Percentiles rank a stretch among this genome's conserved stretches.
Conservation (phyloP, 2,113 vertebrate genomes). For the Sturnira hondurensis region DNA sequence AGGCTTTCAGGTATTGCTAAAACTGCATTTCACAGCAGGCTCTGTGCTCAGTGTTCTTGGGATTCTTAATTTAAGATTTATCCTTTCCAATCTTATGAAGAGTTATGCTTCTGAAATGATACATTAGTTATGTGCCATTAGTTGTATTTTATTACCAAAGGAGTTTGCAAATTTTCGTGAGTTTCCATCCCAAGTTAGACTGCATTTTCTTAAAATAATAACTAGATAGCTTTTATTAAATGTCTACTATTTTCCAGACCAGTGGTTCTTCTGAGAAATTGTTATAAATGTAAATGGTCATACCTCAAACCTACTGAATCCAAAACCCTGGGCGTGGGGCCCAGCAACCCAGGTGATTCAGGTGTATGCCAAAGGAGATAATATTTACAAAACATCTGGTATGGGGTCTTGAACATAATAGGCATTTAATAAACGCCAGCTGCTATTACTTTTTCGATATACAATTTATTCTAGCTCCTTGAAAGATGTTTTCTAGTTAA, state of each 20-base stretch:
- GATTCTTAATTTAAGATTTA: slow-evolving; percentile 14
- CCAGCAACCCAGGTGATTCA: not conserved
- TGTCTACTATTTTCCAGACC: not conserved
- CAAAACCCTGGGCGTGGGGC: not conserved
- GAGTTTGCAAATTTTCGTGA: slow-evolving; percentile 15
- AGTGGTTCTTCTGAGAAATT: slow-evolving; percentile 8
- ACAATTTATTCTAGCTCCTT: not conserved
- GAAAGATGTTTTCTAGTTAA: slow-evolving; percentile 15
- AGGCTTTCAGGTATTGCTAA: not conserved
- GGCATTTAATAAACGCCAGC: slow-evolving; percentile 35
- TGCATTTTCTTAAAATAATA: slow-evolving; percentile 37
- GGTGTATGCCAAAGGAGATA: not conserved
- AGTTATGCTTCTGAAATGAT: not conserved
- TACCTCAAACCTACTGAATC: not conserved
- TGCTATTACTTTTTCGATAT: slow-evolving; percentile 3
- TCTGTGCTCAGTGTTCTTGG: not conserved
- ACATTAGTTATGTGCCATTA: not conserved
- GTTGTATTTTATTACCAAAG: not conserved
- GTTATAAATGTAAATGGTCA: slow-evolving; percentile 22
- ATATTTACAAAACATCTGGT: slow-evolving; percentile 4
- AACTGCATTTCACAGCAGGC: not conserved
- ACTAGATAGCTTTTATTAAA: slow-evolving; percentile 44
- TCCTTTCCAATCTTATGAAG: not conserved
- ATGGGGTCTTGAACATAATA: not conserved
- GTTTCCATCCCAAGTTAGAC: not conserved